phyloP scores from a whole-genome alignment of 2,888 invertebrate species.

The Plebejus melissa region DNA sequence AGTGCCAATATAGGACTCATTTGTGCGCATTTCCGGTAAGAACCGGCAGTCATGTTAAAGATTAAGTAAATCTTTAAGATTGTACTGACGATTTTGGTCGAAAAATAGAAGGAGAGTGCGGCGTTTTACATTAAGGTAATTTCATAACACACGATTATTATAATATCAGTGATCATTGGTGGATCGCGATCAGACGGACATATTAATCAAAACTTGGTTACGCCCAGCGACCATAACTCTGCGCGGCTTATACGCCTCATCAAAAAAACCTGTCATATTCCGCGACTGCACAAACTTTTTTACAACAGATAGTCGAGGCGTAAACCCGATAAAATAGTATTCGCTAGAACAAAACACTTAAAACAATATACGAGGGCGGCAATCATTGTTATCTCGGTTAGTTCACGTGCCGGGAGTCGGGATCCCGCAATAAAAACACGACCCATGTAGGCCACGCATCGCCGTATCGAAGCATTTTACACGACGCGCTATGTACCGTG shows the following conservation, averaged over 20 bases:
- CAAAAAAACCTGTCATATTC: not conserved
- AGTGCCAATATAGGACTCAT: no score
- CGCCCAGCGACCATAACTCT: no score
- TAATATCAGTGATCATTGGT: not conserved
- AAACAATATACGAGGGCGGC: conserved; percentile 74
- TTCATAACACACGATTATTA: not conserved
- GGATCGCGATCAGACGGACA: no score
- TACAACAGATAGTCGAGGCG: not conserved
- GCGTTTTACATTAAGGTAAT: no score
- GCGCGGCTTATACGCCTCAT: no score
- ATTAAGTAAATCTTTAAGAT: no score
- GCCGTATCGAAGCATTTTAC: not conserved
- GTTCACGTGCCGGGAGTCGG: conserved; percentile 63
- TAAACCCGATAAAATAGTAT: conserved; percentile 30
- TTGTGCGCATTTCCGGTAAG: no score
- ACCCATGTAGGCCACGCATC: conserved; percentile 43
- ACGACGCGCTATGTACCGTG: not conserved
- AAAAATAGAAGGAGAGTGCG: no score
- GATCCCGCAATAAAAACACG: conserved; percentile 74
- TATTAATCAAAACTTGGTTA: no score
- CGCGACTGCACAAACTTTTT: not conserved
- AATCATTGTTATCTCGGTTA: conserved; percentile 77
- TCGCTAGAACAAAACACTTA: conserved; percentile 70
- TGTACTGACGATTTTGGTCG: no score
- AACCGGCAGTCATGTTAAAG: no score